Percentiles rank a stretch among this genome's conserved stretches.
These are phyloP conservation scores for Psittacula cyanocephala DNA, from an alignment of 2,113 vertebrate species.

Conservation along the genomic window DNA sequence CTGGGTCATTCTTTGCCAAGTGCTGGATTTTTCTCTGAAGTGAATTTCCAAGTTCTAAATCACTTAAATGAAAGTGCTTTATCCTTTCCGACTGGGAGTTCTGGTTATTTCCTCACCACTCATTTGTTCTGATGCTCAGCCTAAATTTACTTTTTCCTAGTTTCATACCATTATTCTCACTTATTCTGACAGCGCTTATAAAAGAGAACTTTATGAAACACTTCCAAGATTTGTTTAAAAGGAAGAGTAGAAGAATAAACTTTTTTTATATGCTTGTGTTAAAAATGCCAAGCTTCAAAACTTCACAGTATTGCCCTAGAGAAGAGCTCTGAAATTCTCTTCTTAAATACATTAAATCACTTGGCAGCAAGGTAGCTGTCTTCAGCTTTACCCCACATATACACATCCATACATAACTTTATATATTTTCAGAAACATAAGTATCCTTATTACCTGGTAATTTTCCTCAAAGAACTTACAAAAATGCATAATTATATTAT, in stretches of 20 bases:
- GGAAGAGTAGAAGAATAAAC: not conserved
- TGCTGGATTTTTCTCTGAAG: not conserved
- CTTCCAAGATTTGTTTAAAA: not conserved
- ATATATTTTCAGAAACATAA: not conserved
- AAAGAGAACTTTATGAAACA: not conserved
- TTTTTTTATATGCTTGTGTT: not conserved
- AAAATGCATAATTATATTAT: not conserved
- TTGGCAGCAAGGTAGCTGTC: not conserved
- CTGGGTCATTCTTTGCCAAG: not conserved
- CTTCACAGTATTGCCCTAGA: not conserved
- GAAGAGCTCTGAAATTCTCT: not conserved
- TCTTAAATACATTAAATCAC: not conserved
- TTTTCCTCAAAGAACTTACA: not conserved
- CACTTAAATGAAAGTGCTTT: conserved; percentile 37
- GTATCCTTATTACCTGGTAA: not conserved
- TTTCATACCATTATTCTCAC: conserved; percentile 14
- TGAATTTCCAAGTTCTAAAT: conserved; percentile 24
- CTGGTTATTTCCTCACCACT: conserved; percentile 6
- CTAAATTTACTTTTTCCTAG: conserved; percentile 18
- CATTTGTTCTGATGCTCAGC: not conserved
- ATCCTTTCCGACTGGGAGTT: not conserved
- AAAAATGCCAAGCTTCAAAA: not conserved
- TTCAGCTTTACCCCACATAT: not conserved
- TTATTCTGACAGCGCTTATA: conserved; percentile 13
- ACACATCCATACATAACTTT: not conserved